Conservation (phyloP, 2,888 invertebrate genomes). For the Tillus elongatus region DNA sequence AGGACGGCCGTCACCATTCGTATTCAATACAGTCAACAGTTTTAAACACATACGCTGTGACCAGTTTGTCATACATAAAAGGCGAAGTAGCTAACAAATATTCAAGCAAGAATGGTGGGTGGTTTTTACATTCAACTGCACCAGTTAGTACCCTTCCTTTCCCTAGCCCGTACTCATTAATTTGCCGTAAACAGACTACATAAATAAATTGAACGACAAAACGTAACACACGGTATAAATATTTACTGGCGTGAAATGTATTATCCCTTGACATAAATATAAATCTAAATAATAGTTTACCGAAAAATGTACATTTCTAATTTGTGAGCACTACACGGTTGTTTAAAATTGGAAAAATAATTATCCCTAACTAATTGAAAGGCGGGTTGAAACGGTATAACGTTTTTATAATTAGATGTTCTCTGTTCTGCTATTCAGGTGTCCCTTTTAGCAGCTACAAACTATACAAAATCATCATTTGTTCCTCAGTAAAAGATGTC, state of each 20-base stretch:
- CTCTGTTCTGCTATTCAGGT: too few species aligned
- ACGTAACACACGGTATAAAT: too few species aligned
- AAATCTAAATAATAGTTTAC: neutral
- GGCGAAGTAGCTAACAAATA: slow-evolving; percentile 30
- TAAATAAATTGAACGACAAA: neutral
- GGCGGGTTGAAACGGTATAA: neutral
- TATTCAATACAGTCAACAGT: slow-evolving; percentile 25
- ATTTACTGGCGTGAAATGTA: too few species aligned
- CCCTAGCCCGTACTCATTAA: too few species aligned
- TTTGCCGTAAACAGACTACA: slow-evolving; percentile 2
- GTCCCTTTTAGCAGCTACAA: too few species aligned
- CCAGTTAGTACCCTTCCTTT: neutral
- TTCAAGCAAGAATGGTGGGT: slow-evolving; percentile 29
- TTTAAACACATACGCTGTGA: slow-evolving; percentile 28
- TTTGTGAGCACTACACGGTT: neutral
- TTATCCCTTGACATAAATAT: neutral
- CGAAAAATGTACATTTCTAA: neutral
- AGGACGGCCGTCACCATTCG: too few species aligned
- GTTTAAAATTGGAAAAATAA: slow-evolving; percentile 3
- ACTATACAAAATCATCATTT: too few species aligned
- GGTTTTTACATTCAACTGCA: slow-evolving; percentile 23
- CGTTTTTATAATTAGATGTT: slow-evolving; percentile 1
- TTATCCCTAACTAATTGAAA: slow-evolving; percentile 4
- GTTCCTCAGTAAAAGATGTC: too few species aligned
- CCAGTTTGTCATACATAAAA: slow-evolving; percentile 34